Percentiles rank a stretch among this genome's conserved stretches.
These are phyloP conservation scores for Diabrotica virgifera DNA, from an alignment of 1,140 invertebrate genomes.

Conservation along the genomic window DNA sequence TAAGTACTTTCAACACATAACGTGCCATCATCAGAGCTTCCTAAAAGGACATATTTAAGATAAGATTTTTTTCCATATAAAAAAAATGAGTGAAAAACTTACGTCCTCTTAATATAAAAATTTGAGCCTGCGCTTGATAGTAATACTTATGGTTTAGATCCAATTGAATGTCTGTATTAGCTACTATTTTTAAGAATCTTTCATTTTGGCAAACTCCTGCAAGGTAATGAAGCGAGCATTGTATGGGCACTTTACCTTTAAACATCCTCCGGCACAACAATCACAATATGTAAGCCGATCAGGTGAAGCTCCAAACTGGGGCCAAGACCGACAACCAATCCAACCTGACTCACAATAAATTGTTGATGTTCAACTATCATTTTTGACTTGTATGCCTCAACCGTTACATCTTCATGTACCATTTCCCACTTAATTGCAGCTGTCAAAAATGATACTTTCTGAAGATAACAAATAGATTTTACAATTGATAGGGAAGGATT, in stretches of 20 bases:
- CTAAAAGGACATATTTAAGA: no score
- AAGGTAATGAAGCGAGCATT: no score
- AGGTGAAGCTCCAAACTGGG: constrained; percentile 11
- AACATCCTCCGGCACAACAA: constrained; percentile 10
- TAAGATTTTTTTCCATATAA: no score
- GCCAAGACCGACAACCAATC: constrained; percentile 9
- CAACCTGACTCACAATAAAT: constrained; percentile 8
- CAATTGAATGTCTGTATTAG: no score
- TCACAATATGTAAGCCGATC: constrained; percentile 9
- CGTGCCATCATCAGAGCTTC: no score
- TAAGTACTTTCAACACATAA: no score
- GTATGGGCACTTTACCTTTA: constrained; percentile 17
- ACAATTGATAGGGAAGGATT: constrained; percentile 15
- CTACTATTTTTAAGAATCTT: no score
- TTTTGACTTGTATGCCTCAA: constrained; percentile 8
- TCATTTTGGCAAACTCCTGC: no score
- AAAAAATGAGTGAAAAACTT: no score
- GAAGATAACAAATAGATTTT: constrained; percentile 11
- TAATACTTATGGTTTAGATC: no score
- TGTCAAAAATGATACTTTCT: constrained; percentile 6
- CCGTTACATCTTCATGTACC: constrained; percentile 10
- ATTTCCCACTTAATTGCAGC: constrained; percentile 10
- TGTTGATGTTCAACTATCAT: constrained; percentile 8
- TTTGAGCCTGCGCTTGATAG: no score
- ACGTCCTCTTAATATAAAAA: no score